Evolutionary conservation across 1,140 invertebrate species (phyloP), one percentile per base, ranked within the genome.

Genomic region (Potamilus streckersoni): DNA sequence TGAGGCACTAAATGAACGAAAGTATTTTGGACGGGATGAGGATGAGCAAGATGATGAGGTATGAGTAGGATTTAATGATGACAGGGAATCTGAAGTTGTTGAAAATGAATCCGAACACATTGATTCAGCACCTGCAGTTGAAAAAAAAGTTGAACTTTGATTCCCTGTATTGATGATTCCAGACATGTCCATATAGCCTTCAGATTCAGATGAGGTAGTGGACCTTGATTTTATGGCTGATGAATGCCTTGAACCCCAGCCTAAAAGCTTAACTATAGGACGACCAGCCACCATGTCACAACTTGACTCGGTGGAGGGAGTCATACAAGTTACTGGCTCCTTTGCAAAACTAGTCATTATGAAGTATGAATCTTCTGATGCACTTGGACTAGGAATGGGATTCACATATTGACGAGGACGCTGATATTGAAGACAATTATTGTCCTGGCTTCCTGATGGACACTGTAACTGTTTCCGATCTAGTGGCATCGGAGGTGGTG

Each of bases 141-240:
- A 49, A 49, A 49, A 49, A 49, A 49, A 49, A 49, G 38, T 49
- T 49, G 38, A 49, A 49, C 38, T 49, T 49, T 49, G 38, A 49
- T 49, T 49, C 38, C 38, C 38, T 49, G 38, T 49, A 49, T 49
- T 49, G 38, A 49, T 49, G 38, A 49, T 77, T 31, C 78, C 80
- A 15, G 82, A 17, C 84, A 85, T 86, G 69, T 84, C 83, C 80
- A 85, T 84, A 65, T 85, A 85, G 58, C 80, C 81, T n/a, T 17
- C 57, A 62, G 38, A 49, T 6, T 49, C 38, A 49, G 38, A 49
- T 8, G 38, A 49, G 38, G 38, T 49, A 49, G 11, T 6, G 11
- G 38, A 49, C 38, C 38, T 49, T 11, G 5, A 49, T 49, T 49
- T 49, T 49, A 49, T 49, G 38, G 56, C 56, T 62, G n/a, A n/a